A percentile compares a stretch with the other conserved stretches of the same genome.
Conservation (phyloP, 2,797 vertebrate genomes). For the Valencia hispanica region DNA sequence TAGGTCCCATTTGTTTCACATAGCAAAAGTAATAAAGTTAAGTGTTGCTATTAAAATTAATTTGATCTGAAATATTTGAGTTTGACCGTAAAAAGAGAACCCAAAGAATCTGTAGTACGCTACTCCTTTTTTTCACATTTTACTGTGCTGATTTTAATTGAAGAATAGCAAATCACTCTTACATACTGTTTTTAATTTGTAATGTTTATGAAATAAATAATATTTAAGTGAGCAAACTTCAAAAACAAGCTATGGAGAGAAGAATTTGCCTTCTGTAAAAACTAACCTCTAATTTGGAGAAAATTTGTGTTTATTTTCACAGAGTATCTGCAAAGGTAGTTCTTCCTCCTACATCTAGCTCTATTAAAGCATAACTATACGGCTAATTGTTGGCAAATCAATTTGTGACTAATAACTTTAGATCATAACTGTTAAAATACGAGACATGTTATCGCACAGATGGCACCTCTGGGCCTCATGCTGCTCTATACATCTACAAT, state of each 20-base stretch:
- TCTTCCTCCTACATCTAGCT: background rate
- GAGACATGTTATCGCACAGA: constrained; percentile 36
- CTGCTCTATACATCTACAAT: constrained; percentile 42
- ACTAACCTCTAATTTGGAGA: background rate
- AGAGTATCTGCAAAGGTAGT: background rate
- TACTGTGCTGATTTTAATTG: background rate
- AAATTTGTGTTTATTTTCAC: background rate
- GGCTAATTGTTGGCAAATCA: constrained; percentile 33
- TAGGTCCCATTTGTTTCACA: no score
- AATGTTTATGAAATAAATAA: no score
- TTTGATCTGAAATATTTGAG: background rate
- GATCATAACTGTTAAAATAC: constrained; percentile 42
- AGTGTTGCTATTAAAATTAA: background rate
- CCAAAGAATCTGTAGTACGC: background rate
- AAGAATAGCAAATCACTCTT: background rate
- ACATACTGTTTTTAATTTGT: no score
- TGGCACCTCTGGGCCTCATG: constrained; percentile 39
- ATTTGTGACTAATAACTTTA: constrained; percentile 49
- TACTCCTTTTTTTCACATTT: background rate
- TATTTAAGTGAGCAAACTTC: background rate
- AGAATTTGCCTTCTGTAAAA: background rate
- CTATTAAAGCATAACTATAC: constrained; percentile 17
- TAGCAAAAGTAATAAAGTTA: background rate
- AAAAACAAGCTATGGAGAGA: background rate
- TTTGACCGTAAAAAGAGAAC: background rate